Evolutionary conservation across 2,113 vertebrate species (phyloP), one percentile per base, ranked within the genome.

Genomic region (Miniopterus natalensis): DNA sequence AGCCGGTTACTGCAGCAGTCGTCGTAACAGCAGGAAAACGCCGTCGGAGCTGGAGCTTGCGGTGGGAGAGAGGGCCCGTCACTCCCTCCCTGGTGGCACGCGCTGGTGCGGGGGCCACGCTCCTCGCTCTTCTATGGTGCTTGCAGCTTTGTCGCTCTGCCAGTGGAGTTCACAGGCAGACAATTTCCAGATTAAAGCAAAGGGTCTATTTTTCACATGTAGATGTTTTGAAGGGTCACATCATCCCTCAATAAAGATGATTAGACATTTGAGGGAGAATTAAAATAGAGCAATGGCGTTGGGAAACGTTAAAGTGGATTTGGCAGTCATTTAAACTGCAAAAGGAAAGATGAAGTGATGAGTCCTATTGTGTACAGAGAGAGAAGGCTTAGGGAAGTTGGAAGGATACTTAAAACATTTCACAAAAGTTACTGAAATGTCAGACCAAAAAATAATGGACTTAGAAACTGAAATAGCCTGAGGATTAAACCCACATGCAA

Each of bases 381-480:
- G 15, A 77, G 42, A 65, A 81, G 51, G 45, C 25, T 80, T 13
- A 31, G 53, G 23, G 10, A 68, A 68, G 27, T 12, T 77, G 11
- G 27, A 81, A 53, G 65, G 31, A 25, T 27, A 87, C 79, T 90
- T 92, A 17, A 77, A 90, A 87, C 51, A 42, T 70, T 95, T 89
- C 53, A 55, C 20, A 36, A 29, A 88, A 21, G 36, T 81, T 53
- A 59, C 53, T 90, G 45, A 81, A 73, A 59, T 31, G 17, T 61
- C 77, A 47, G 59, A 84, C 49, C 36, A 51, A 80, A 89, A 78
- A 17, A 75, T 23, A 83, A 77, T 17, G 18, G 53, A 81, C 63
- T 92, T 73, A 89, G 86, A 83, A 68, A 65, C 47, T 51, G 18
- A 84, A 51, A 53, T 11, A 29, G 21, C 12, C 27, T 42, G 14